Evolutionary conservation across 2,888 invertebrate genomes (phyloP).

Genomic region (Ariolimax columbianus): DNA sequence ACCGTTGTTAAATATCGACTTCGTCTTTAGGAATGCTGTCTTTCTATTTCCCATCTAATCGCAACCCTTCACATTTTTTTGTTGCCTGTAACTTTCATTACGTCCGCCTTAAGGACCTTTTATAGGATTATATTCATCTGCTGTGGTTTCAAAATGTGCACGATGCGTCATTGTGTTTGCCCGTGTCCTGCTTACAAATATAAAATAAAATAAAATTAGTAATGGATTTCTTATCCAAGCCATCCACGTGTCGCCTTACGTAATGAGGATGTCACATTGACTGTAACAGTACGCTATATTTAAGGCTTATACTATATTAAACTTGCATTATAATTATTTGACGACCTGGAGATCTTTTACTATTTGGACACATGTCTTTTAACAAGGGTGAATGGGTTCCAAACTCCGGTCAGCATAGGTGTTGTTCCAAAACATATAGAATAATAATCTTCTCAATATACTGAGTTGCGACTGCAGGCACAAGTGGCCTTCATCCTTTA

Average conservation of each 20-base stretch:
- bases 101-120: conserved; percentile 12
- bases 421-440: too few species aligned
- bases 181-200: not conserved
- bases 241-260: not conserved
- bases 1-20: not conserved
- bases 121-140: conserved; percentile 3
- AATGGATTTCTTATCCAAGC: not conserved
- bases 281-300: too few species aligned
- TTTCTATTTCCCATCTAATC: not conserved
- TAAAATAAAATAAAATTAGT: not conserved
- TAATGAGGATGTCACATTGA: not conserved
- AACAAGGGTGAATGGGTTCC: too few species aligned
- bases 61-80: not conserved
- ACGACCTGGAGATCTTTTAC: too few species aligned
- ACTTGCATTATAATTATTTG: too few species aligned
- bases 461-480: too few species aligned
- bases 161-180: not conserved
- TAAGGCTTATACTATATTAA: too few species aligned
- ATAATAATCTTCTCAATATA: too few species aligned
- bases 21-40: not conserved
- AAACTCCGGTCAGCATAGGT: too few species aligned
- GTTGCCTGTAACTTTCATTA: conserved; percentile 8
- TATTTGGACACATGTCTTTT: too few species aligned
- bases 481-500: too few species aligned
- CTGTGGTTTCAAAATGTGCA: not conserved